Conservation (phyloP, 2,888 invertebrate genomes). For the Drosophila kambysellisi region DNA sequence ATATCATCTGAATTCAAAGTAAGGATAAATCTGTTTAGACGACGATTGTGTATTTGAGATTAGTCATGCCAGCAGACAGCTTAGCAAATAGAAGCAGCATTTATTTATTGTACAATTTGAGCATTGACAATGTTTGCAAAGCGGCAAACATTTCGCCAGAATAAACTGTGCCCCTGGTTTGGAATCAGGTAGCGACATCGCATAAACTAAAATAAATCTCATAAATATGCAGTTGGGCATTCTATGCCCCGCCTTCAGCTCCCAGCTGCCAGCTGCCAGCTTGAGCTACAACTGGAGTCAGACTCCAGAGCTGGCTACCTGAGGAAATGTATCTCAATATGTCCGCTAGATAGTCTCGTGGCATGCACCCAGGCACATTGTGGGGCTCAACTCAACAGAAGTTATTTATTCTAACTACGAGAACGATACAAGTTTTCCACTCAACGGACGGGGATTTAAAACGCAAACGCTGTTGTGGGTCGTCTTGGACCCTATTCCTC, state of each 20-base stretch:
- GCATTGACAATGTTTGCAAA: slow-evolving; percentile 47
- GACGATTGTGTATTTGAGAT: slow-evolving; percentile 14
- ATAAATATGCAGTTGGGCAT: slow-evolving; percentile 68
- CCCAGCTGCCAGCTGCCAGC: neutral
- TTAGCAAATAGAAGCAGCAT: slow-evolving; percentile 22
- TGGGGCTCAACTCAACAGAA: slow-evolving; percentile 27
- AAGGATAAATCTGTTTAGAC: neutral
- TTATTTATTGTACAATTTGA: slow-evolving; percentile 49
- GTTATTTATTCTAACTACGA: slow-evolving; percentile 74
- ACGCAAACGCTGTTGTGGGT: slow-evolving; percentile 74
- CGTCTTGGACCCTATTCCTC: slow-evolving; percentile 27
- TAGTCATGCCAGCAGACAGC: slow-evolving; percentile 34
- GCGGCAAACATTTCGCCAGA: slow-evolving; percentile 34
- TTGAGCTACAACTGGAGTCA: slow-evolving; percentile 7
- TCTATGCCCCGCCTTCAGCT: neutral
- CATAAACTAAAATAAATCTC: slow-evolving; percentile 81
- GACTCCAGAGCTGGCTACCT: slow-evolving; percentile 35
- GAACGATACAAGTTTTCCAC: slow-evolving; percentile 71
- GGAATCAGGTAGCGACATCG: slow-evolving; percentile 72
- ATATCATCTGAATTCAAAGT: neutral
- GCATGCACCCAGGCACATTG: slow-evolving; percentile 33
- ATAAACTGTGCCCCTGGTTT: slow-evolving; percentile 41
- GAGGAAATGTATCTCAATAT: slow-evolving; percentile 67
- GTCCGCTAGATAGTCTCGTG: slow-evolving; percentile 57
- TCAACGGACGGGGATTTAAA: slow-evolving; percentile 41